These are phyloP conservation scores for Tuta absoluta DNA, from an alignment of 2,888 invertebrate genomes.

Conservation along the genomic window DNA sequence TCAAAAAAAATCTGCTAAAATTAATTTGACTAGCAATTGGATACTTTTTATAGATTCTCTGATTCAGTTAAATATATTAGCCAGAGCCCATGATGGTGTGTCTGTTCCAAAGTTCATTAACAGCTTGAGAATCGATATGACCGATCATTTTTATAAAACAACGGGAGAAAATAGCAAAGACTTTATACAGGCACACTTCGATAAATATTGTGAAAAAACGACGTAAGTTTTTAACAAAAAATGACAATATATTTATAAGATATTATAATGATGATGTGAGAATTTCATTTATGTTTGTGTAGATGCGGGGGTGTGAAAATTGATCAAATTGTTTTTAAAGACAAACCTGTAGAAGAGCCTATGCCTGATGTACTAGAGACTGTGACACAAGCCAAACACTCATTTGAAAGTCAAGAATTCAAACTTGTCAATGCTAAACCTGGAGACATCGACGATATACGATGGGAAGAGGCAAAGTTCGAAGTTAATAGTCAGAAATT, in stretches of 20 bases:
- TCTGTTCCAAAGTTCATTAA: constrained; percentile 11
- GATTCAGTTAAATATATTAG: constrained; percentile 15
- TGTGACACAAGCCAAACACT: neutral
- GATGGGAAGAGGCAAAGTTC: constrained; percentile 1
- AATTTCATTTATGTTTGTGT: neutral
- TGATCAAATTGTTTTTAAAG: neutral
- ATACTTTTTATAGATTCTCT: constrained; percentile 1
- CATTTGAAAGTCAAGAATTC: neutral
- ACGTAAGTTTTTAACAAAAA: neutral
- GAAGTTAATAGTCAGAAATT: neutral
- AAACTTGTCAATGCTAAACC: neutral
- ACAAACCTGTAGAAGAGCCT: neutral
- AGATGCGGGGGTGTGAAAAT: constrained; percentile 10
- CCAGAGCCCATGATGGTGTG: neutral
- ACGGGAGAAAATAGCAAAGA: too few species aligned
- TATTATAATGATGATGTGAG: too few species aligned
- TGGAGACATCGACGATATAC: neutral
- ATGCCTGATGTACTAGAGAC: neutral
- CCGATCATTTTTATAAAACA: neutral
- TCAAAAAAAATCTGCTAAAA: neutral
- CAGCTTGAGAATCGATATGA: neutral
- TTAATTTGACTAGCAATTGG: constrained; percentile 6
- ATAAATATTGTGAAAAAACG: neutral
- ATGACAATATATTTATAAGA: neutral
- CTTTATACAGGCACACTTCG: neutral